Evolutionary conservation across 2,888 invertebrate genomes (phyloP), one percentile per base, ranked within the genome.

Genomic region (Tupiocoris notatus): DNA sequence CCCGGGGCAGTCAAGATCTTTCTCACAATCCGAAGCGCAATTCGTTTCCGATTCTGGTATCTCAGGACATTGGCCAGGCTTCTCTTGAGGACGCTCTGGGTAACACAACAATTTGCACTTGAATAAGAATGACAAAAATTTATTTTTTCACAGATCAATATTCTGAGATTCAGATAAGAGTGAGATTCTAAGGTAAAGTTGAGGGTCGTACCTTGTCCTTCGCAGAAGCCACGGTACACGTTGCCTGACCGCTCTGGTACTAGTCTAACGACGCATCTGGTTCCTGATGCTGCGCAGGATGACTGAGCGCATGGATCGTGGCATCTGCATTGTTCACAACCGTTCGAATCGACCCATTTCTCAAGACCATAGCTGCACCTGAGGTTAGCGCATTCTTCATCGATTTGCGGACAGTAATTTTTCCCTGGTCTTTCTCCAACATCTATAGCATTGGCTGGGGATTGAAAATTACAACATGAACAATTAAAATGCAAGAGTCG

Each of bases 311-410:
- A 95, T 0, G 94, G 94, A 84, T 94, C 89, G 67, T 88, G 86
- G 81, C 92, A 93, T 39, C 87, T 85, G 84, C 95, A 95, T 56
- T 88, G 86, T 79, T 88, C 88, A 83, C 95, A 95, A 59, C 89
- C 89, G 61, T 87, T 83, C 70, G 84, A 81, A 81, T 88, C 89
- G 0, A 89, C 86, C 79, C 85, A 88, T 21, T 89, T 88, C 76
- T 89, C 88, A 1, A 90, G 84, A 6, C 93, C 94, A 82, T 91
- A 92, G 2, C 89, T 88, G 84, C 95, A 95, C 12, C 87, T 87
- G 17, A 91, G 82, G 0, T 84, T 83, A 0, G 84, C 84, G 82
- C 93, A 93, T 81, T 91, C 88, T 21, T 87, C 87, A 62, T 85
- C 86, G 80, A 87, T 88, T 2, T 23, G 56, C 0, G 75, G 77